Evolutionary conservation across 1,140 invertebrate genomes (phyloP).

Genomic region (Calephelis nemesis): DNA sequence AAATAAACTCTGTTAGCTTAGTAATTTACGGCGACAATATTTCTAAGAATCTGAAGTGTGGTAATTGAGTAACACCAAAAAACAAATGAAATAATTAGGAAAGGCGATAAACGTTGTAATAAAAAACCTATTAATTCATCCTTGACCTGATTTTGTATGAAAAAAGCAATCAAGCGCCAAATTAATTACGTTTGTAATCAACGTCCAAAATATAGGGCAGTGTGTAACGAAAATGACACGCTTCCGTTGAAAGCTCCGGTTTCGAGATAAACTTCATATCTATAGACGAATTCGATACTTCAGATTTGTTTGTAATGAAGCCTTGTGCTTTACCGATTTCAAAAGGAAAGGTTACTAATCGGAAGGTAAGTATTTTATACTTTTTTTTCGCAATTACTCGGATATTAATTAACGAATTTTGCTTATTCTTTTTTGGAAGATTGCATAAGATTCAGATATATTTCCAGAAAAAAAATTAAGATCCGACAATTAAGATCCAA

Average conservation of each 20-base stretch:
- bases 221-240: slow-evolving; percentile 14
- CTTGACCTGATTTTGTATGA: slow-evolving; percentile 10
- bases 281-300: not conserved
- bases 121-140: slow-evolving; percentile 14
- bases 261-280: not conserved
- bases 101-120: slow-evolving; percentile 12
- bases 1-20: not conserved
- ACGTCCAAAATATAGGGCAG: slow-evolving; percentile 16
- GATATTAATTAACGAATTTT: too few relatives aligned
- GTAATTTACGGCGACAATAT: not conserved
- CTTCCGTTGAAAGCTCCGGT: slow-evolving; percentile 5
- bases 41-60: slow-evolving; percentile 4
- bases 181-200: slow-evolving; percentile 16
- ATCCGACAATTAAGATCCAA: too few relatives aligned
- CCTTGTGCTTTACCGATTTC: too few relatives aligned
- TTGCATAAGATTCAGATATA: too few relatives aligned
- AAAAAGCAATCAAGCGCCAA: slow-evolving; percentile 14
- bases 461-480: too few relatives aligned
- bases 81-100: slow-evolving; percentile 14
- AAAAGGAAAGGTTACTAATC: too few relatives aligned
- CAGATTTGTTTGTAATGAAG: too few relatives aligned
- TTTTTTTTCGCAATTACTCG: too few relatives aligned
- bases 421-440: too few relatives aligned
- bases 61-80: slow-evolving; percentile 1
- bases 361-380: too few relatives aligned